Base-by-base conservation (phyloP, 2,888 invertebrate species). In the Leptopilina syphax region DNA sequence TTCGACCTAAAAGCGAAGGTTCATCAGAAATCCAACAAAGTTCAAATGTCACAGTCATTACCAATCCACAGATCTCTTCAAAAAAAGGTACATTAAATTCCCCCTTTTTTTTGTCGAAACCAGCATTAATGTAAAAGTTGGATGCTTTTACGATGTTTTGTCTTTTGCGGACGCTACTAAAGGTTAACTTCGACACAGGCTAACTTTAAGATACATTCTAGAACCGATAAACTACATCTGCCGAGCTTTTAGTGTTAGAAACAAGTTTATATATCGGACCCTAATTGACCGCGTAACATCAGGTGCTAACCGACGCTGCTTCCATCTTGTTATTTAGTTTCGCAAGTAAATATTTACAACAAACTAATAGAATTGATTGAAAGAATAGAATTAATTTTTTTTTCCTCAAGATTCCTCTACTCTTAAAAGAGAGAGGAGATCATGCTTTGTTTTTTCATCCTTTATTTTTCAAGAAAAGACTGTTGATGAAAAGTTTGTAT, bases 191-290 rank as follows among this genome's bases (percentile, higher is more conserved):
- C n/a, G 27, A 34, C 27, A 54, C 54, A 54, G n/a, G 10, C n/a
- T 41, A 73, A 73, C 73, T 73, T 73, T 13, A n/a, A 41, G 73
- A 73, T 57, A 73, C 73, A 73, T 73, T 73, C 54, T 34, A 73
- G 70, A 13, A 73, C 57, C 73, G 41, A 73, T 73, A 73, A 73
- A 60, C 73, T 73, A 34, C 34, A 73, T 27, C 73, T 73, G 73
- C 57, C 57, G 73, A 34, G 73, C 73, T 73, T 73, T 73, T 57
- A 73, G 73, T 73, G 18, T 73, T 34, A 63, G 18, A 57, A n/a
- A 34, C 34, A 73, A 73, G 57, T 57, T 73, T 73, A 73, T 73
- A 57, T 57, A 57, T 73, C 57, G 34, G 57, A 57, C 73, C 73
- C 54, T 57, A 73, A 73, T 73, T n/a, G 73, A 41, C 34, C 57